Evolutionary conservation across 1,140 invertebrate genomes (phyloP).

Genomic region (Conus betulinus): DNA sequence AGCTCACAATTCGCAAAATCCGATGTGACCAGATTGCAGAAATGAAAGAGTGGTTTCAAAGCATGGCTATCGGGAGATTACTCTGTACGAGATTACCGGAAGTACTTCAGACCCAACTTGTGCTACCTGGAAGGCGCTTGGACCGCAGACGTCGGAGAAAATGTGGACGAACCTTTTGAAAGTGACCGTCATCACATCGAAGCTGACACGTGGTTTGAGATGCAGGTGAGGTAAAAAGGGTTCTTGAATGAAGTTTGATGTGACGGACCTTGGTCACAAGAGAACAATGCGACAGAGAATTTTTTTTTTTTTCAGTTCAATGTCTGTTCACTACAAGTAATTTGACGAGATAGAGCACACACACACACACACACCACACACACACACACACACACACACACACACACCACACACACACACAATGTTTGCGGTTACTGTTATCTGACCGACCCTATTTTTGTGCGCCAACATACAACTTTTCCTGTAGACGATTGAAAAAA

Average conservation of each 20-base stretch:
- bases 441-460: too few relatives aligned
- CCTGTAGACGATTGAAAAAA: too few relatives aligned
- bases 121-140: conserved; percentile 70
- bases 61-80: too few relatives aligned
- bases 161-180: conserved; percentile 53
- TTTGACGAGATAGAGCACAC: too few relatives aligned
- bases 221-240: conserved; percentile 22
- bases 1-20: conserved; percentile 14
- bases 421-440: too few relatives aligned
- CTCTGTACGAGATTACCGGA: conserved; percentile 53
- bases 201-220: conserved; percentile 55
- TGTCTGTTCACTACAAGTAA: too few relatives aligned
- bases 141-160: conserved; percentile 52
- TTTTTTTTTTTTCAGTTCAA: too few relatives aligned
- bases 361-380: too few relatives aligned
- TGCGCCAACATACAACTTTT: too few relatives aligned
- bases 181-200: conserved; percentile 62
- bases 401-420: too few relatives aligned
- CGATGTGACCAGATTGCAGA: conserved; percentile 59
- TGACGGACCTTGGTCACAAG: background rate
- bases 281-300: too few relatives aligned
- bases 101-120: conserved; percentile 67
- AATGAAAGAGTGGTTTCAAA: conserved; percentile 64
- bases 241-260: conserved; percentile 15
- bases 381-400: too few relatives aligned